Base-by-base conservation (phyloP, 2,113 vertebrate genomes). In the Daubentonia madagascariensis region DNA sequence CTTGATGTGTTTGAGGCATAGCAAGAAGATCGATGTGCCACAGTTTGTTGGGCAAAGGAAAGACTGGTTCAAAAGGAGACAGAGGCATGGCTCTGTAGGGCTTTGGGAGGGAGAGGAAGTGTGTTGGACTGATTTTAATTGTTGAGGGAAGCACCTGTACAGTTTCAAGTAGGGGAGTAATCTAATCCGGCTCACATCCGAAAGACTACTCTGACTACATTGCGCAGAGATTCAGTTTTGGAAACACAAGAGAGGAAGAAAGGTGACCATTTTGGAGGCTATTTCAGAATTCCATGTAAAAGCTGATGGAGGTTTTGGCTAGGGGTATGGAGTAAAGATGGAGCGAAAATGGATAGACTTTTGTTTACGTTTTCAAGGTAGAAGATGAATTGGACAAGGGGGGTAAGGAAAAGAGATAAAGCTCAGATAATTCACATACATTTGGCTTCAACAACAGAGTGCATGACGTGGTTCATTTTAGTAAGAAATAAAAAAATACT, bases 81-180 rank as follows among this genome's bases (percentile, higher is more conserved):
- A 4, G 5, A 2, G 35, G 5, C 7, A 2, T 0, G 1, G 6
- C 8, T 45, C 73, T 32, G 23, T 0, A 7, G 48, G 54, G 28
- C 13, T 80, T n/a, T 16, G 37, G 23, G 16, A 50, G 52, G 20
- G 20, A n/a, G 61, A 35, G 23, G 22, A 14, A 8, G 11, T 1
- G 11, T 6, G 3, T 32, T 72, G 37, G 45, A 4, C 30, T 1
- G 8, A 22, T 65, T 79, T 40, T 59, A 40, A 10, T 3, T 65
- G 30, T 75, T 83, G 40, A 48, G 22, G 40, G 22, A 50, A 16
- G 6, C 9, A 30, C 23, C 20, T 40, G 54, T 17, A 35, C 40
- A 23, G 28, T 40, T 75, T 50, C 50, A 75, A 65, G 25, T 43
- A 76, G 25, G 20, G 8, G 1, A 28, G 8, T 6, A 5, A 72